These are phyloP conservation scores for Trachelus iudaicus DNA, from an alignment of 2,888 invertebrate genomes.

Conservation along the genomic window DNA sequence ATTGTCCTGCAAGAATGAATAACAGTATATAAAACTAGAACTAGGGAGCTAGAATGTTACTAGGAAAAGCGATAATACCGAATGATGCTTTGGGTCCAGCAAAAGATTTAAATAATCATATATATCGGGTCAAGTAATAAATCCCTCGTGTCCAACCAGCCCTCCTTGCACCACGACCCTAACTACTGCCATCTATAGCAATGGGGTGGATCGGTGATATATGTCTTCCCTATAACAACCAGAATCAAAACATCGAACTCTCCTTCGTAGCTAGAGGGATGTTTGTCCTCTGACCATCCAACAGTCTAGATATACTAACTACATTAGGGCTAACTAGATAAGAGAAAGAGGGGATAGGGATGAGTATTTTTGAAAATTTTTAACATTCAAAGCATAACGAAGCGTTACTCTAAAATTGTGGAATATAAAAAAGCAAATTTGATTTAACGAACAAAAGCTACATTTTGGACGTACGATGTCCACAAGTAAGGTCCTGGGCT, in stretches of 20 bases:
- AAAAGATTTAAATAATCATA: conserved; percentile 53
- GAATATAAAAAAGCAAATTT: background rate
- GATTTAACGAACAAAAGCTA: background rate
- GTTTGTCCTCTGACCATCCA: conserved; percentile 44
- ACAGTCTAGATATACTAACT: conserved; percentile 9
- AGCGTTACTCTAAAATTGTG: background rate
- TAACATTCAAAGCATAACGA: background rate
- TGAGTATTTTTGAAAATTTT: background rate
- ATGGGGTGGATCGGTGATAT: conserved; percentile 55
- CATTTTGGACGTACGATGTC: background rate
- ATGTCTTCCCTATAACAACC: conserved; percentile 61
- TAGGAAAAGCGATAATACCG: background rate
- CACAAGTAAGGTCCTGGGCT: background rate
- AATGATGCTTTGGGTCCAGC: background rate
- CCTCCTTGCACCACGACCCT: conserved; percentile 42
- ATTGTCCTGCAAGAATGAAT: background rate
- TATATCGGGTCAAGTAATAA: conserved; percentile 51
- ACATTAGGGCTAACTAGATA: background rate
- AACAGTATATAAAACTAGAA: background rate
- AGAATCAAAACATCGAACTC: conserved; percentile 60
- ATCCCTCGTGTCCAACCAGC: conserved; percentile 50
- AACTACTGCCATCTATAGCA: conserved; percentile 53
- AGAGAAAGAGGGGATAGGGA: background rate
- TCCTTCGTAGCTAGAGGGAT: conserved; percentile 35
- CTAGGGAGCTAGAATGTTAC: background rate